These are phyloP conservation scores for Tupiocoris notatus DNA, from an alignment of 2,888 invertebrate genomes.

Conservation along the genomic window DNA sequence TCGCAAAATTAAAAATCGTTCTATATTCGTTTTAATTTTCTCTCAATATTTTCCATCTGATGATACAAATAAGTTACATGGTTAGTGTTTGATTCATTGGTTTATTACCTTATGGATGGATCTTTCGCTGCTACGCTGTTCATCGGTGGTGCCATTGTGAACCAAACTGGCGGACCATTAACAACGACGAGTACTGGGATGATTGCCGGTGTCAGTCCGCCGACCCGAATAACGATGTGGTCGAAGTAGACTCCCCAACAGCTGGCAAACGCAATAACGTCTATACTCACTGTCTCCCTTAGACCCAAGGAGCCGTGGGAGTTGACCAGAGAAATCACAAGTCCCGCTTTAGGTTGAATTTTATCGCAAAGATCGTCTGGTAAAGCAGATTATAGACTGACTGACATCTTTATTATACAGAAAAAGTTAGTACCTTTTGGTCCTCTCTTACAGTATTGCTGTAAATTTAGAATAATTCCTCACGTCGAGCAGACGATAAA, in stretches of 20 bases:
- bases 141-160: constrained; percentile 30
- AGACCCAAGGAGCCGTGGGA: not conserved
- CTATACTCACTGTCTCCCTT: not conserved
- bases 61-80: too few species aligned
- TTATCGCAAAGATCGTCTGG: constrained; percentile 30
- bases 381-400: too few species aligned
- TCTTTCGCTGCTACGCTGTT: not conserved
- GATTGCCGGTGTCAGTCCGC: constrained; percentile 10
- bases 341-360: constrained; percentile 34
- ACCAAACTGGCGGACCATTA: constrained; percentile 34
- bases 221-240: constrained; percentile 21
- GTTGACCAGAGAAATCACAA: not conserved
- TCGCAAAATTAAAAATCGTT: too few species aligned
- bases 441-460: too few species aligned
- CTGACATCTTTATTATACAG: too few species aligned
- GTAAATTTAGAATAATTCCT: too few species aligned
- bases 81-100: not conserved
- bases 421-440: too few species aligned
- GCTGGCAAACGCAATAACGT: constrained; percentile 20
- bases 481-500: too few species aligned
- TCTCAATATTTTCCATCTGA: too few species aligned
- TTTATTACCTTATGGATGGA: constrained; percentile 10
- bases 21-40: too few species aligned
- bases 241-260: constrained; percentile 41
- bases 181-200: constrained; percentile 31